These are phyloP conservation scores for Euzophera pinguis DNA, from an alignment of 2,888 invertebrate species.

Conservation along the genomic window DNA sequence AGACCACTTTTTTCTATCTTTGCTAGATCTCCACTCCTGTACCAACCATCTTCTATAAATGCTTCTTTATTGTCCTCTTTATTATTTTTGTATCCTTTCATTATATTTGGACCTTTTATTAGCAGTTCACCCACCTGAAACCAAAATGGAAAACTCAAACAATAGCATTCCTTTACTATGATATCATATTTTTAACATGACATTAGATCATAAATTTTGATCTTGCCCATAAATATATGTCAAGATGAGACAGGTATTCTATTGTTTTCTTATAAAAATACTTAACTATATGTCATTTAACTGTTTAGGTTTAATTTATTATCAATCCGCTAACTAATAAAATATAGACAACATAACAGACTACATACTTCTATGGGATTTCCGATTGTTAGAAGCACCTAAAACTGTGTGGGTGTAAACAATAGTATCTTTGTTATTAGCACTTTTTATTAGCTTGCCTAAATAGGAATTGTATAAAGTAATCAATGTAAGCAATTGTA, in stretches of 20 bases:
- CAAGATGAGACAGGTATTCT: neutral
- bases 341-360: neutral
- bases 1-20: conserved; percentile 82
- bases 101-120: conserved; percentile 88
- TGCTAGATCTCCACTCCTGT: conserved; percentile 86
- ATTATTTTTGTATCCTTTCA: conserved; percentile 89
- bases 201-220: neutral
- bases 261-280: neutral
- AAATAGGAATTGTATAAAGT: neutral
- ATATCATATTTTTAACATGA: neutral
- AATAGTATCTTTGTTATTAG: conserved; percentile 8
- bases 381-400: neutral
- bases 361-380: neutral
- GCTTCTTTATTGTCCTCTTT: conserved; percentile 84
- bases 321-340: too few relatives aligned
- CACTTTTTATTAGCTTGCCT: neutral
- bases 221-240: neutral
- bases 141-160: neutral
- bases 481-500: conserved; percentile 2
- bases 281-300: neutral
- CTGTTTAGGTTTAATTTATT: neutral
- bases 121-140: conserved; percentile 84
- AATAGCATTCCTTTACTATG: conserved; percentile 1
- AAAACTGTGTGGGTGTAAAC: conserved; percentile 7
- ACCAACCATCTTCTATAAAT: conserved; percentile 85